Evolutionary conservation across 2,113 vertebrate genomes (phyloP).

Genomic region (Tupaia tana): DNA sequence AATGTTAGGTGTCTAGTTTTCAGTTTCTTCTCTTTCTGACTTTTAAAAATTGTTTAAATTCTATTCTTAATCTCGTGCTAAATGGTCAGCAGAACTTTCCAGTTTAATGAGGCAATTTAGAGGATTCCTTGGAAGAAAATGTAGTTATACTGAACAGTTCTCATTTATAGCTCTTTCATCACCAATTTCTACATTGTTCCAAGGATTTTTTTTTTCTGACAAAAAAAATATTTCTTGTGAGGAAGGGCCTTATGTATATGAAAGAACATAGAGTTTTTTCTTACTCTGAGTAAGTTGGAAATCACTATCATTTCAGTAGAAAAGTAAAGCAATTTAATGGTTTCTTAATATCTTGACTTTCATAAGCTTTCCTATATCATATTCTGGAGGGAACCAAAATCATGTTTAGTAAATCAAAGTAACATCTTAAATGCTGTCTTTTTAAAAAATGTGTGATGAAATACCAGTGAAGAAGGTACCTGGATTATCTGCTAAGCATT

Average conservation of each 20-base stretch:
- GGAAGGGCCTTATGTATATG: neutral
- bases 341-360: slow-evolving; percentile 53
- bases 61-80: slow-evolving; percentile 53
- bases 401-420: slow-evolving; percentile 55
- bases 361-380: slow-evolving; percentile 32
- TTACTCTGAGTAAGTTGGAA: neutral
- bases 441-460: slow-evolving; percentile 18
- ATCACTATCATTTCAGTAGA: slow-evolving; percentile 24
- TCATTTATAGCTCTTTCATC: slow-evolving; percentile 39
- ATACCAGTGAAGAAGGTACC: slow-evolving; percentile 14
- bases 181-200: slow-evolving; percentile 9
- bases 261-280: neutral
- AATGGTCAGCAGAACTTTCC: slow-evolving; percentile 46
- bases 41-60: slow-evolving; percentile 61
- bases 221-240: neutral
- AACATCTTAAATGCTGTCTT: slow-evolving; percentile 49
- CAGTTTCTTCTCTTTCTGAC: slow-evolving; percentile 27
- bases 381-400: slow-evolving; percentile 57
- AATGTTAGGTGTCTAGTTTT: slow-evolving; percentile 8
- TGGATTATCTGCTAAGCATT: slow-evolving; percentile 30
- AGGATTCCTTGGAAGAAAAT: slow-evolving; percentile 64
- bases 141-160: neutral
- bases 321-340: slow-evolving; percentile 46
- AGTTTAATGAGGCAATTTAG: slow-evolving; percentile 53
- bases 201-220: slow-evolving; percentile 39